Evolutionary conservation across 1,140 invertebrate genomes (phyloP), one percentile per base, ranked within the genome.

Genomic region (Zaprionus nigranus): DNA sequence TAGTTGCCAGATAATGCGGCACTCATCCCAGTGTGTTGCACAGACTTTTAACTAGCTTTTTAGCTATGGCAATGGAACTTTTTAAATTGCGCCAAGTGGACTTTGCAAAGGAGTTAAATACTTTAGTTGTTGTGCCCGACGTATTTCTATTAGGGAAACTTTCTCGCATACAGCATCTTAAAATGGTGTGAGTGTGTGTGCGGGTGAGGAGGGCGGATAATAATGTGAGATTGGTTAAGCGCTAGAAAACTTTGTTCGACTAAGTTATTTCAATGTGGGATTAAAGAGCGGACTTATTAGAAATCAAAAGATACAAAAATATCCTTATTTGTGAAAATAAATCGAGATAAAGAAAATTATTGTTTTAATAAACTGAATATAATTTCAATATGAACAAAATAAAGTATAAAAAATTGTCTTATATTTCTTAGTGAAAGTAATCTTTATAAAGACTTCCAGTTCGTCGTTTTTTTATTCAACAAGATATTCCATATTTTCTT

Each of bases 11-110:
- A 75, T 75, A 75, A 70, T 75, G 66, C 53, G 72, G 72, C 66
- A 75, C 66, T 63, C 59, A 70, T 58, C 66, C 40, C 61, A 70
- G 20, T 24, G 46, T 51, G 20, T 63, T 63, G 56, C 49, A 63
- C 34, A 40, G 53, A 63, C 53, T 70, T 70, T 63, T 62, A 70
- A 63, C 66, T 70, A 62, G 59, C 59, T 75, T 75, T 75, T 75
- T 38, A 63, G 66, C 58, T 49, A 46, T 51, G 58, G 49, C 36
- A 56, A 38, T 62, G 38, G 53, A 75, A 72, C 61, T 72, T 72
- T 72, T 72, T 38, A n/a, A 24, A 65, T 38, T 51, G 61, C 28
- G 56, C 34, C 63, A 73, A 73, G 56, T 73, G 63, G 59, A 74
- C 49, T 53, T 59, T 43, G 49, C 20, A 26, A 60, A 60, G 53